phyloP scores from a whole-genome alignment of 2,113 vertebrate genomes.

The Notarius quadriscutis region DNA sequence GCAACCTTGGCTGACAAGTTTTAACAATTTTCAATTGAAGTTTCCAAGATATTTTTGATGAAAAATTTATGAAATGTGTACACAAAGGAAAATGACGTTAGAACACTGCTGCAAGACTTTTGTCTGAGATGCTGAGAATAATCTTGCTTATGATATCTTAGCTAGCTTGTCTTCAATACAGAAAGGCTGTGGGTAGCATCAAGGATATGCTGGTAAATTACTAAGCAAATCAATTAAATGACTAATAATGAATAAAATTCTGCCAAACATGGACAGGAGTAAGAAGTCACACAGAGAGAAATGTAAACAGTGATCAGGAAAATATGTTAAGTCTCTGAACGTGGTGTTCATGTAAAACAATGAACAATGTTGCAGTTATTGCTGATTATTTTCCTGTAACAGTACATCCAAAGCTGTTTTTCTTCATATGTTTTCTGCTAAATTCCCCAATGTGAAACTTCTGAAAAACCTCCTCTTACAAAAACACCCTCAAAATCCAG shows the following conservation, averaged over 20 bases:
- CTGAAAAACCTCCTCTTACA: background rate
- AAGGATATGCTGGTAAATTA: background rate
- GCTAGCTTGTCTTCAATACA: background rate
- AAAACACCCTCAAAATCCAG: background rate
- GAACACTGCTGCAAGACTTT: background rate
- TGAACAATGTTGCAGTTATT: background rate
- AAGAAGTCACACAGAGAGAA: background rate
- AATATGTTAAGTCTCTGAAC: background rate
- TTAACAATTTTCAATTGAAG: background rate
- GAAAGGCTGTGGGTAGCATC: background rate
- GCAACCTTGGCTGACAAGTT: background rate
- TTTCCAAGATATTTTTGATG: background rate
- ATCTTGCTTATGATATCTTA: background rate
- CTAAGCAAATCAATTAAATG: background rate
- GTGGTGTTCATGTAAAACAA: background rate
- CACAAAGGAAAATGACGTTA: background rate
- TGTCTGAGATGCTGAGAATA: background rate
- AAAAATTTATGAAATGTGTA: background rate
- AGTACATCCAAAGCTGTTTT: background rate
- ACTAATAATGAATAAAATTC: background rate
- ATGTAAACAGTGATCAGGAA: background rate
- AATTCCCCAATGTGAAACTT: background rate
- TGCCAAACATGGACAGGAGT: background rate
- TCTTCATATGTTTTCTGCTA: background rate
- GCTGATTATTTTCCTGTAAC: background rate